Conservation (phyloP, 2,888 invertebrate genomes). For the Lasiommata megera region DNA sequence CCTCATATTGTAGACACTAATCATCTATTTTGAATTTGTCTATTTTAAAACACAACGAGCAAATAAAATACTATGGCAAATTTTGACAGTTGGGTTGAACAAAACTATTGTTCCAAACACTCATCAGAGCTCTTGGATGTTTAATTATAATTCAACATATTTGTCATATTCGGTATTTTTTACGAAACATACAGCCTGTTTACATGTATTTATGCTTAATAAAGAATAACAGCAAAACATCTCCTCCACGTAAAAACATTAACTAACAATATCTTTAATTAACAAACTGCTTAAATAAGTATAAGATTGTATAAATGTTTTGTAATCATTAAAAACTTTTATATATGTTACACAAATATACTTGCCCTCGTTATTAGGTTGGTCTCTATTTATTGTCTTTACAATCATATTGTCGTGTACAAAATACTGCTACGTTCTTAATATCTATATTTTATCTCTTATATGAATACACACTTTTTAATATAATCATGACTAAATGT, state of each 20-base stretch:
- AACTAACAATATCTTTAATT: not conserved
- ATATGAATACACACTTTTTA: slow-evolving; percentile 14
- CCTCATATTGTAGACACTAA: too few species aligned
- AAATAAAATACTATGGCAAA: too few species aligned
- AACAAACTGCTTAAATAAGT: not conserved
- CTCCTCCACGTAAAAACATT: not conserved
- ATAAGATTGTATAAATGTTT: slow-evolving; percentile 6
- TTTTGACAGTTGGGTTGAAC: too few species aligned
- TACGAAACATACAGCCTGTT: not conserved
- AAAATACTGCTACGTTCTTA: slow-evolving; percentile 35
- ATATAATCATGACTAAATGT: slow-evolving; percentile 11
- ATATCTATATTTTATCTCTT: slow-evolving; percentile 12
- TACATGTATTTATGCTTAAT: not conserved
- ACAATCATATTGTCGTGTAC: slow-evolving; percentile 55
- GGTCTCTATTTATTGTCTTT: slow-evolving; percentile 64
- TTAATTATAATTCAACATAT: too few species aligned
- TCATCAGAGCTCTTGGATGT: too few species aligned
- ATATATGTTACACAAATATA: slow-evolving; percentile 33
- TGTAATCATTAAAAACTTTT: slow-evolving; percentile 17
- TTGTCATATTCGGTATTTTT: too few species aligned
- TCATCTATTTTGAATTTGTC: too few species aligned
- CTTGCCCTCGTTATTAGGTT: slow-evolving; percentile 39
- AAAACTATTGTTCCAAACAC: too few species aligned
- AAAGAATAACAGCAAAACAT: not conserved
- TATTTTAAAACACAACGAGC: too few species aligned